Evolutionary conservation across 2,113 vertebrate species (phyloP), one percentile per base, ranked within the genome.

Genomic region (Gorsachius goisagi): DNA sequence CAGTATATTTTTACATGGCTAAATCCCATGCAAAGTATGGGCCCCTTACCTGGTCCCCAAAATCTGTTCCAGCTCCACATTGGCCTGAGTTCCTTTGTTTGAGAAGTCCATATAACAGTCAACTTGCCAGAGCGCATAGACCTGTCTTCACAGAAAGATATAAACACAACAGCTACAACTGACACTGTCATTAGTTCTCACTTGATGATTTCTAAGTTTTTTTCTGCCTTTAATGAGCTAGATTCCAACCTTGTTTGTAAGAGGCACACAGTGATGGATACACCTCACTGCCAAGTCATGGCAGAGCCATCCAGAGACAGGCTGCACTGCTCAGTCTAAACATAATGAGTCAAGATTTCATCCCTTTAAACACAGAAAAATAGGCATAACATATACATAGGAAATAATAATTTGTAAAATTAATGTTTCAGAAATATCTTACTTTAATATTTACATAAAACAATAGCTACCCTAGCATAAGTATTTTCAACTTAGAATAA

Each of bases 61-160:
- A 79, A 55, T 5, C 21, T 49, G 7, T 37, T 32, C 3, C 1
- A 0, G 39, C 13, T 5, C 18, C 39, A 49, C 32, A 21, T 39
- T 50, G 28, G 69, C 64, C 33, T 52, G 52, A 72, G 17, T 18
- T 69, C 30, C 52, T 62, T 15, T 60, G 26, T 66, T 60, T 85
- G 47, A 45, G 41, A 72, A 52, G 30, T 68, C 24, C 52, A 52
- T 45, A 41, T 39, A 55, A 72, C 1, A 4, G 41, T 21, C 53
- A 77, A 12, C 18, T 68, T 78, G 56, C 22, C 84, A 79, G 28
- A 74, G 49, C 1, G 0, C 18, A 21, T 1, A 82, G 47, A 52
- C 27, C 22, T 47, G 11, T 56, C 28, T 55, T 85, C 47, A 72
- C 27, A 30, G n/a, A 44, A 79, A 72, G 45, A 59, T 41, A 30